These are phyloP conservation scores for Apotomis capreana DNA, from an alignment of 2,888 invertebrate species.

Conservation along the genomic window DNA sequence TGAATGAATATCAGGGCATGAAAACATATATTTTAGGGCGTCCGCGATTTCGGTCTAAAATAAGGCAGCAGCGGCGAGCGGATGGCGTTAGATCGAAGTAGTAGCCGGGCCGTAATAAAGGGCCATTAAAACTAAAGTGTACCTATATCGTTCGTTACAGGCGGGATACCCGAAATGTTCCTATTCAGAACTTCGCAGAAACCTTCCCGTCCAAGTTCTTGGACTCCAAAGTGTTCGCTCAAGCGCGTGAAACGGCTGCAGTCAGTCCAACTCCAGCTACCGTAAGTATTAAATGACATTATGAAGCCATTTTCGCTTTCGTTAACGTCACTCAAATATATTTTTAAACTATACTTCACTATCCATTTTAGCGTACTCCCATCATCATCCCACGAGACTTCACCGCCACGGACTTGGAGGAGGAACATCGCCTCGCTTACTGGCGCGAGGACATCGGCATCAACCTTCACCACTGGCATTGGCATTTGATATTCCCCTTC, in stretches of 20 bases:
- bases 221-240: conserved; percentile 82
- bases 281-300: conserved; percentile 53
- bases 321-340: conserved; percentile 37
- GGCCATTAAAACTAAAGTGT: conserved; percentile 7
- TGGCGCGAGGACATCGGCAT: conserved; percentile 93
- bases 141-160: conserved; percentile 54
- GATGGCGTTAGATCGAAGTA: too few relatives aligned
- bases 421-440: conserved; percentile 91
- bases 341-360: conserved; percentile 2
- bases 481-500: conserved; percentile 91
- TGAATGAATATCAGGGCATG: too few relatives aligned
- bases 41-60: too few relatives aligned
- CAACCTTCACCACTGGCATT: conserved; percentile 92
- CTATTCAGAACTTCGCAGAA: conserved; percentile 85
- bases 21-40: too few relatives aligned
- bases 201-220: conserved; percentile 87
- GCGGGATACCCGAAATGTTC: conserved; percentile 83
- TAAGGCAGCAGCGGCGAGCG: too few relatives aligned
- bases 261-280: conserved; percentile 65
- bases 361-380: conserved; percentile 76
- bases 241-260: conserved; percentile 82
- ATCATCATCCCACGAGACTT: conserved; percentile 90
- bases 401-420: conserved; percentile 90
- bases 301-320: conserved; percentile 38
- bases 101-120: not conserved